Percentiles rank a stretch among this genome's conserved stretches.
These are phyloP conservation scores for Lissocephala sabroskyi DNA, from an alignment of 2,888 invertebrate genomes.

Conservation along the genomic window DNA sequence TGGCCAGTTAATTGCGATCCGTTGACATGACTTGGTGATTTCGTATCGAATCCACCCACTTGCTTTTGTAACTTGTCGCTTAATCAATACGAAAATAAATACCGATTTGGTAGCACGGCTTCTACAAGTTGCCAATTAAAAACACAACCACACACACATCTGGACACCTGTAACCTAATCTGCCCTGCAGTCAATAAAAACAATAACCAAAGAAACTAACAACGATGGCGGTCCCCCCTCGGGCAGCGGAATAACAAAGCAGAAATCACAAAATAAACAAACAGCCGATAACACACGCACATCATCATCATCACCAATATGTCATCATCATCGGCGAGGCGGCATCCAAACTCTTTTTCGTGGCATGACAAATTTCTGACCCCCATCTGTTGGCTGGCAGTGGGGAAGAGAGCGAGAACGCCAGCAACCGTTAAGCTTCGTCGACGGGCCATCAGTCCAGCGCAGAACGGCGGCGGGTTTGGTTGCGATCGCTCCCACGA, in stretches of 20 bases:
- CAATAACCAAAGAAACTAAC: too few relatives aligned
- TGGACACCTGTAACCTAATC: slow-evolving; percentile 2
- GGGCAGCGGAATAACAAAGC: slow-evolving; percentile 1
- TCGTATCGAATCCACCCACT: too few relatives aligned
- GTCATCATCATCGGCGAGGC: slow-evolving; percentile 11
- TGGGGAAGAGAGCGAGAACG: not conserved
- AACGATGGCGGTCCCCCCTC: not conserved
- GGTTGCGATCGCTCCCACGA: not conserved
- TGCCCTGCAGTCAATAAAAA: too few relatives aligned
- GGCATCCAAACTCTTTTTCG: not conserved
- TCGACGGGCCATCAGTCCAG: slow-evolving; percentile 38
- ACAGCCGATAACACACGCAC: slow-evolving; percentile 37
- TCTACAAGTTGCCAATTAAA: slow-evolving; percentile 25
- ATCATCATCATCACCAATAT: slow-evolving; percentile 41
- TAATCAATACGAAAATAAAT: not conserved
- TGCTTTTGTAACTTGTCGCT: too few relatives aligned
- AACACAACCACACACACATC: too few relatives aligned
- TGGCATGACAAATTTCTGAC: not conserved
- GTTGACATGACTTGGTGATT: too few relatives aligned
- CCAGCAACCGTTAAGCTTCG: slow-evolving; percentile 3
- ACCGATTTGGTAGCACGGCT: not conserved
- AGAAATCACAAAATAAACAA: slow-evolving; percentile 10
- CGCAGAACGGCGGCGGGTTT: slow-evolving; percentile 47
- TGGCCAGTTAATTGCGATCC: too few relatives aligned
- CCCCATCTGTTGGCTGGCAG: too few relatives aligned